phyloP scores from a whole-genome alignment of 2,797 vertebrate genomes.

The Synanceia verrucosa region DNA sequence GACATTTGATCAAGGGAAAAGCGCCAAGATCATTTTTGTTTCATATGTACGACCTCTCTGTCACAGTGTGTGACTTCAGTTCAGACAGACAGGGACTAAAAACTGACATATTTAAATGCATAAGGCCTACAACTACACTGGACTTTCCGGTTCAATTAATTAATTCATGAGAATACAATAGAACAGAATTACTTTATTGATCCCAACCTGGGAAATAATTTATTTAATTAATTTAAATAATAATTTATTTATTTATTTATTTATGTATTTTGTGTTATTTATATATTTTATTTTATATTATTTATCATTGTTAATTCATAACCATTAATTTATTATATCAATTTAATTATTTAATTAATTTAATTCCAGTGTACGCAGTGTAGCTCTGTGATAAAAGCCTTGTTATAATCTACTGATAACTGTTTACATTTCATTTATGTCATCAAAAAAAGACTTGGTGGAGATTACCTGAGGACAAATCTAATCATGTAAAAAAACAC shows the following conservation, averaged over 20 bases:
- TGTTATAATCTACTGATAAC: background rate
- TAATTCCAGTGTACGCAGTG: no score
- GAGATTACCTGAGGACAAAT: background rate
- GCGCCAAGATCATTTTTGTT: background rate
- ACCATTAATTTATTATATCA: no score
- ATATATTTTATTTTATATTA: no score
- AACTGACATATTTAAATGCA: background rate
- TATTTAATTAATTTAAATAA: no score
- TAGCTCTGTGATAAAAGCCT: background rate
- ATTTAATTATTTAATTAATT: no score
- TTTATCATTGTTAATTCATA: no score
- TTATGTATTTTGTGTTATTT: no score
- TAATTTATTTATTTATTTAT: no score
- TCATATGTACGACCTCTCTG: background rate
- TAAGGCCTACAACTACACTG: background rate
- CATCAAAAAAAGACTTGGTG: background rate
- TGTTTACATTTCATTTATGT: background rate
- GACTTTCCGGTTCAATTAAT: background rate
- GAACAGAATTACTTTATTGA: no score
- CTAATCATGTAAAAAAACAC: background rate
- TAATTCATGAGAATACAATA: background rate
- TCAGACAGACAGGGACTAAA: background rate
- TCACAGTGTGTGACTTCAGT: slow-evolving; percentile 5
- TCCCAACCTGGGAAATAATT: no score
- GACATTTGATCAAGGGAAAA: slow-evolving; percentile 7